Base-by-base conservation (phyloP, 1,140 invertebrate genomes). In the Probaryconus sp. region DNA sequence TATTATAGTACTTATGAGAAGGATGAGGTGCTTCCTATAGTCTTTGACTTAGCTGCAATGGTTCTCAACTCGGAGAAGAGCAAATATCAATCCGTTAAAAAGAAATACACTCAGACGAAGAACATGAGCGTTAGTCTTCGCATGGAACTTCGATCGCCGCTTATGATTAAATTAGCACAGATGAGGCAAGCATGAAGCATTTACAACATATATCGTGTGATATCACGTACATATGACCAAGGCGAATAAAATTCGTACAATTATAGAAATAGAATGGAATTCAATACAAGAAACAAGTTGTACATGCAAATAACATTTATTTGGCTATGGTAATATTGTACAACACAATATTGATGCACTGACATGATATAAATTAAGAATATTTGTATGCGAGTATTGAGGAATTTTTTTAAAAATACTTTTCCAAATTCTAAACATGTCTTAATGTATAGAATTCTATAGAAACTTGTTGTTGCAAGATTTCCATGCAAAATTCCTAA, bases 1-100 rank as follows among this genome's bases (percentile, higher is more conserved):
- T 89, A 89, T 69, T 93, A 93, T 67, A 92, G 91, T 5, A 89
- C 88, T 0, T 93, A 93, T 53, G 82, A 79, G 0, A 84, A 90
- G 5, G 80, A 89, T 5, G 85, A 92, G 24, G 84, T 93, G 45
- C 67, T 89, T 5, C 91, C 91, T 1, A 89, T 92, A 26, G 89
- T 92, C 5, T 85, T 82, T 13, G 88, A 90, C 74, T 87, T 92
- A 24, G 91, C 92, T 0, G 83, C 80, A 11, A 85, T 92, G 45
- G 89, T 92, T 7, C 73, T 87, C 0, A 89, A 89, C 61, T 88
- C 89, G 5, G 88, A 91, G 1, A 89, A 88, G 13, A 89, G 89
- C 17, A 92, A 91, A 69, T 89, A 89, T 63, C 89, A 91, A 64
- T 89, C 91, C 2, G 90, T 92, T 1, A 89, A 89, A 40, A 90